These are phyloP conservation scores for Melanotaenia duboulayi DNA, from an alignment of 2,113 vertebrate genomes.

Conservation along the genomic window DNA sequence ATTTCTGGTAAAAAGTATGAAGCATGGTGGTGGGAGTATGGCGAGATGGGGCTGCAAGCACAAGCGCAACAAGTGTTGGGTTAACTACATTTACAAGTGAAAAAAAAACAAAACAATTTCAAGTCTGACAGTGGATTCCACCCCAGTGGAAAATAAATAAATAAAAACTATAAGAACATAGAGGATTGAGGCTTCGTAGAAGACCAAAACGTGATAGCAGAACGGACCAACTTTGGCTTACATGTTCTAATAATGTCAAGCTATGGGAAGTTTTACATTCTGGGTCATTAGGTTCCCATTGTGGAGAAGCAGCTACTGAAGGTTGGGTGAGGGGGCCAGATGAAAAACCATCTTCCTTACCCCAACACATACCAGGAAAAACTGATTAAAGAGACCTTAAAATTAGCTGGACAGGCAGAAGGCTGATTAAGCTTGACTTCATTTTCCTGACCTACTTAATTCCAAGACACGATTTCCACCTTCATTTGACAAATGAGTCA, in stretches of 20 bases:
- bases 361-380: slow-evolving; percentile 23
- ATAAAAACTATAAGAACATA: too few species aligned
- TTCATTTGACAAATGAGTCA: slow-evolving; percentile 48
- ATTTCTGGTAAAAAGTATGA: too few species aligned
- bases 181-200: too few species aligned
- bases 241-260: slow-evolving; percentile 1
- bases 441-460: slow-evolving; percentile 61
- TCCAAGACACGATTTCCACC: slow-evolving; percentile 31
- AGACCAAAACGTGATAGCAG: neutral
- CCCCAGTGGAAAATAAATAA: too few species aligned
- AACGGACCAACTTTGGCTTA: neutral
- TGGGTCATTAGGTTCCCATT: neutral
- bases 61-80: neutral
- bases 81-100: neutral
- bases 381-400: slow-evolving; percentile 36
- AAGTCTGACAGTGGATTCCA: too few species aligned
- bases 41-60: too few species aligned
- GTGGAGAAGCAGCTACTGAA: neutral
- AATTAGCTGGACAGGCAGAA: slow-evolving; percentile 40
- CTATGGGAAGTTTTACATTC: neutral
- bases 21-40: too few species aligned
- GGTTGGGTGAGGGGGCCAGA: neutral
- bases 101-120: too few species aligned
- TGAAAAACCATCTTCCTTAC: neutral
- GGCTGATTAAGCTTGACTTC: slow-evolving; percentile 54